phyloP scores from a whole-genome alignment of 23 tunicate genomes.

The Trididemnum nubilum region DNA sequence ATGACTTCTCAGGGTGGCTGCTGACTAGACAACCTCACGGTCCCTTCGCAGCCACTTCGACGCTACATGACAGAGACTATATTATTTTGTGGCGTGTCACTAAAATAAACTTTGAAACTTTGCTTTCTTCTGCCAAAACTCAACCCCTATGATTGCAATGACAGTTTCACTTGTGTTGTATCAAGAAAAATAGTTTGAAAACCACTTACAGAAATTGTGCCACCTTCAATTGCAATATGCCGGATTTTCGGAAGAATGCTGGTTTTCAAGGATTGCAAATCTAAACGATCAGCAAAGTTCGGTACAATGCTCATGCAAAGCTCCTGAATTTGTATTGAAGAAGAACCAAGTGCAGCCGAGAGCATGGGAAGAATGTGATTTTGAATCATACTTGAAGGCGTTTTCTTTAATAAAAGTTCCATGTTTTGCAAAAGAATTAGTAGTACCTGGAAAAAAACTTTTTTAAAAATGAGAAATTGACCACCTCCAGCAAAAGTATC shows the following conservation, averaged over 20 bases:
- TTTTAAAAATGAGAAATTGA: no score
- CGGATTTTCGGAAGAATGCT: conserved; percentile 73
- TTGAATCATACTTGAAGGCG: conserved; percentile 57
- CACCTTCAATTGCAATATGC: conserved; percentile 64
- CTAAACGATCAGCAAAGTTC: conserved; percentile 67
- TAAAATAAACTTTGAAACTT: no score
- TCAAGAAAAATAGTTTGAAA: no score
- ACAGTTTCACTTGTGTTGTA: no score
- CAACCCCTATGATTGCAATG: no score
- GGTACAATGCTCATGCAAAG: conserved; percentile 81
- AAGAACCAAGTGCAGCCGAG: conserved; percentile 62
- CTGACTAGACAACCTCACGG: no score
- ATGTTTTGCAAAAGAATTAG: conserved; percentile 82
- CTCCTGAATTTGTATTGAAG: conserved; percentile 77
- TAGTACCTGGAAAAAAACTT: conserved; percentile 57
- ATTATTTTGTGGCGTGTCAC: no score
- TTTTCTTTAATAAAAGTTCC: conserved; percentile 74
- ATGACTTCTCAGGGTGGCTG: no score
- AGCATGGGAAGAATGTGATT: conserved; percentile 87
- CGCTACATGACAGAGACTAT: no score
- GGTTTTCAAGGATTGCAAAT: conserved; percentile 63
- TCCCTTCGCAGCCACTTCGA: no score
- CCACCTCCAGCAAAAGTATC: no score
- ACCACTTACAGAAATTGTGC: conserved; percentile 62
- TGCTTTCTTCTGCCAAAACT: no score